A percentile compares a stretch with the other conserved stretches of the same genome.
phyloP scores from a whole-genome alignment of 2,797 vertebrate species.

The Menidia menidia region DNA sequence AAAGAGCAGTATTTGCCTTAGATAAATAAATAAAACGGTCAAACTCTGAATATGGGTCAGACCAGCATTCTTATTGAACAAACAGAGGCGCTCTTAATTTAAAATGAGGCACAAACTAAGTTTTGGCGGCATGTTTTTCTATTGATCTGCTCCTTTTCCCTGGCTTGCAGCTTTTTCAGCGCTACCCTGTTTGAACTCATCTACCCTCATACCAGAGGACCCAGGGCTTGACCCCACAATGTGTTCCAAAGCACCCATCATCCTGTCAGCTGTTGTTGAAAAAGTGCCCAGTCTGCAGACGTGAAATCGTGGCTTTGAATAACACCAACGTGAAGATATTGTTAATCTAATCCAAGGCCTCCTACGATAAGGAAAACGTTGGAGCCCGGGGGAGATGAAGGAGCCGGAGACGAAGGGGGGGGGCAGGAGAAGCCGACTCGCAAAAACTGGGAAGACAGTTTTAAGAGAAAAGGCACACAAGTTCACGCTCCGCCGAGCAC shows the following conservation, averaged over 20 bases:
- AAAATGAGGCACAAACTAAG: no score
- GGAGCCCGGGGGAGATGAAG: background rate
- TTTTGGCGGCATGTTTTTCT: background rate
- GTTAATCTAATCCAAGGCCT: constrained; percentile 23
- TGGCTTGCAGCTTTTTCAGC: constrained; percentile 26
- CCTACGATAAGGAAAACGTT: constrained; percentile 4
- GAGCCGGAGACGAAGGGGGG: no score
- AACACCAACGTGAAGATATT: constrained; percentile 29
- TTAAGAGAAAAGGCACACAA: constrained; percentile 58
- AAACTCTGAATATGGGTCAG: no score
- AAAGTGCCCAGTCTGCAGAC: constrained; percentile 29
- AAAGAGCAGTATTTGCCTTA: no score
- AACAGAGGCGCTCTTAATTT: no score
- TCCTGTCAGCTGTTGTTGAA: constrained; percentile 24
- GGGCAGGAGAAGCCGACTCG: constrained; percentile 12
- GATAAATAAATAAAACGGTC: no score
- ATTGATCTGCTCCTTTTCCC: constrained; percentile 22
- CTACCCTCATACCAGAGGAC: constrained; percentile 17
- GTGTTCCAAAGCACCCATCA: constrained; percentile 10
- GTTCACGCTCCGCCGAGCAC: constrained; percentile 68
- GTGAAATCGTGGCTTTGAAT: constrained; percentile 14
- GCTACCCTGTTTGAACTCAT: constrained; percentile 22
- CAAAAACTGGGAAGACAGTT: constrained; percentile 23
- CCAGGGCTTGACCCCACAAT: constrained; percentile 20
- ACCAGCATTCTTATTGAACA: no score